Evolutionary conservation across 2,113 vertebrate genomes (phyloP).

Genomic region (Eolophus roseicapilla): DNA sequence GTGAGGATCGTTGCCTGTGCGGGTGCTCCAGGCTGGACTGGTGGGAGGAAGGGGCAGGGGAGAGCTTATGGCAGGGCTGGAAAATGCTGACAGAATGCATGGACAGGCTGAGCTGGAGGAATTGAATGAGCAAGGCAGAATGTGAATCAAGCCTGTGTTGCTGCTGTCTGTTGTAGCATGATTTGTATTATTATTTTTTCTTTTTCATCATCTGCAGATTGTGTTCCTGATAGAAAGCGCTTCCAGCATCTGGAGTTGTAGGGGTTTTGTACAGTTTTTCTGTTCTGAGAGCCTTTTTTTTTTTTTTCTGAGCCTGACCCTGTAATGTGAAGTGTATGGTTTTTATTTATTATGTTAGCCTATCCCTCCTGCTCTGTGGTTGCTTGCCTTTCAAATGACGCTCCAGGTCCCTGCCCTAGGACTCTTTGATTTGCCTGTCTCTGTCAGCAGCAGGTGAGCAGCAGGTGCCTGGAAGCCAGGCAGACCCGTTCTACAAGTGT

Average conservation of each 20-base stretch:
- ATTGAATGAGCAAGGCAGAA: neutral
- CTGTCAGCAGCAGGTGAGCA: neutral
- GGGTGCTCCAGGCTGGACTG: neutral
- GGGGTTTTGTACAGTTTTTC: neutral
- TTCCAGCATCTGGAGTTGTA: neutral
- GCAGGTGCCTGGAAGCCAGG: neutral
- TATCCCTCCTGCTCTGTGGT: neutral
- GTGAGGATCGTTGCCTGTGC: neutral
- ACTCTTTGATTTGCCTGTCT: neutral
- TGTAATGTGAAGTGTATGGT: neutral
- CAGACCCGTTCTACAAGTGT: slow-evolving; percentile 29
- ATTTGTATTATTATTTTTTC: neutral
- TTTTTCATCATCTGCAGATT: neutral
- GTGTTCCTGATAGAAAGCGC: neutral
- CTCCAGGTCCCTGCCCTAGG: neutral
- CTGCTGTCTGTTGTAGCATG: neutral
- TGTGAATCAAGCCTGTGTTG: neutral
- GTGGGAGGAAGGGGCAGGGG: neutral
- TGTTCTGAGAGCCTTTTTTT: neutral
- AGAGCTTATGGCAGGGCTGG: neutral
- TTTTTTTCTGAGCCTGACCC: neutral
- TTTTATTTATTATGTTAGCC: neutral
- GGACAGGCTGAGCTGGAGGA: neutral
- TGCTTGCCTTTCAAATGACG: neutral
- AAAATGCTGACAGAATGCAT: neutral